Evolutionary conservation across 2,113 vertebrate species (phyloP).

Genomic region (Hystrix cristata): DNA sequence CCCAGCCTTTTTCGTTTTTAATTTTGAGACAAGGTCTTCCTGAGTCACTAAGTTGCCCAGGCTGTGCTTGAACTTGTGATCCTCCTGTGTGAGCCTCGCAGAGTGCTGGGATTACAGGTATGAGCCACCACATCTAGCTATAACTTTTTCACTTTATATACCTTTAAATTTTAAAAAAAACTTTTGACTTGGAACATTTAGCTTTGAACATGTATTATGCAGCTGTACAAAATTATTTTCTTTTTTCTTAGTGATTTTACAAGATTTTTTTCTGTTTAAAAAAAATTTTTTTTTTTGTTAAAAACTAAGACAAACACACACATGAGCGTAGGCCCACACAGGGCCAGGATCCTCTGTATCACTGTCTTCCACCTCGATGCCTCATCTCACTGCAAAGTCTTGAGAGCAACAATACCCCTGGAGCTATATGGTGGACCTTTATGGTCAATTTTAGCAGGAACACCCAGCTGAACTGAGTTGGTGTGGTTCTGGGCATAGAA

Average conservation of each 20-base stretch:
- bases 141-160: background rate
- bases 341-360: background rate
- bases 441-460: too few species aligned
- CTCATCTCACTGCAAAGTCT: background rate
- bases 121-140: background rate
- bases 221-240: background rate
- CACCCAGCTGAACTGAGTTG: too few species aligned
- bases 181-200: background rate
- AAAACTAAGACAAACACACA: background rate
- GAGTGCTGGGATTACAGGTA: background rate
- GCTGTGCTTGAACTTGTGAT: background rate
- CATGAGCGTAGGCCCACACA: background rate
- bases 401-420: background rate
- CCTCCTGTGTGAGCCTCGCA: background rate
- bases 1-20: background rate
- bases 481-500: too few species aligned
- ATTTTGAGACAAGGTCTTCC: background rate
- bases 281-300: background rate
- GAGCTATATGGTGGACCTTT: too few species aligned
- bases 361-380: accelerated
- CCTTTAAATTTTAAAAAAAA: background rate
- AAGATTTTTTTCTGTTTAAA: background rate
- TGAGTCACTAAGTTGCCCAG: background rate
- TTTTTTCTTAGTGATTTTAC: background rate
- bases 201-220: background rate